phyloP scores from a whole-genome alignment of 2,113 vertebrate species.

The Poeciliopsis prolifica region DNA sequence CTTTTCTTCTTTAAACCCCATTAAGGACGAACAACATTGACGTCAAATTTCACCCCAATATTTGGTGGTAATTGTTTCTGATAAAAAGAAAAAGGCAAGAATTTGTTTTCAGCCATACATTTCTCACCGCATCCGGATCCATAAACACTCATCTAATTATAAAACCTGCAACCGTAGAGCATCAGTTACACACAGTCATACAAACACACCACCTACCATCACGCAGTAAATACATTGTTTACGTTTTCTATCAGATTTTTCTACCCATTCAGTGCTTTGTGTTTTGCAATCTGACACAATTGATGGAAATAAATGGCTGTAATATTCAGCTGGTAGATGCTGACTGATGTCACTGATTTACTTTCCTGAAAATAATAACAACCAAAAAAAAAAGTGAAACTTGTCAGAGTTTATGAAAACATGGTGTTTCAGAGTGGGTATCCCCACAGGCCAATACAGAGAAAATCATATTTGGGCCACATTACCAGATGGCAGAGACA shows the following conservation, averaged over 20 bases:
- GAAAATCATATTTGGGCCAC: not conserved
- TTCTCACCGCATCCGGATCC: too few relatives aligned
- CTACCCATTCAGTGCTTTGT: too few relatives aligned
- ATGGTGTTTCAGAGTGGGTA: not conserved
- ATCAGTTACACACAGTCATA: too few relatives aligned
- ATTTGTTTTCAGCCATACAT: too few relatives aligned
- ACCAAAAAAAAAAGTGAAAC: not conserved
- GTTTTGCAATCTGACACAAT: not conserved
- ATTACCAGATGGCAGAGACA: not conserved
- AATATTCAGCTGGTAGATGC: not conserved
- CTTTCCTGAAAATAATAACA: not conserved
- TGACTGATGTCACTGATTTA: not conserved
- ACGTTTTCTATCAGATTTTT: not conserved
- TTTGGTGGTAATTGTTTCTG: too few relatives aligned
- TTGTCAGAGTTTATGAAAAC: not conserved
- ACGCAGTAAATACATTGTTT: not conserved
- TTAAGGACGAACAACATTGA: too few relatives aligned
- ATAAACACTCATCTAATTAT: too few relatives aligned
- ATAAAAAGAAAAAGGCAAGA: too few relatives aligned
- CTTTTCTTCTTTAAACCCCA: too few relatives aligned
- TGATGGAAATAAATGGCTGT: not conserved
- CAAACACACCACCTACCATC: too few relatives aligned
- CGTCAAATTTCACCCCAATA: too few relatives aligned
- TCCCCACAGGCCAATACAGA: constrained; percentile 2
- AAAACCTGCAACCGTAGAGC: too few relatives aligned